Evolutionary conservation across 1,140 invertebrate genomes (phyloP).

Genomic region (Diorhabda sublineata): DNA sequence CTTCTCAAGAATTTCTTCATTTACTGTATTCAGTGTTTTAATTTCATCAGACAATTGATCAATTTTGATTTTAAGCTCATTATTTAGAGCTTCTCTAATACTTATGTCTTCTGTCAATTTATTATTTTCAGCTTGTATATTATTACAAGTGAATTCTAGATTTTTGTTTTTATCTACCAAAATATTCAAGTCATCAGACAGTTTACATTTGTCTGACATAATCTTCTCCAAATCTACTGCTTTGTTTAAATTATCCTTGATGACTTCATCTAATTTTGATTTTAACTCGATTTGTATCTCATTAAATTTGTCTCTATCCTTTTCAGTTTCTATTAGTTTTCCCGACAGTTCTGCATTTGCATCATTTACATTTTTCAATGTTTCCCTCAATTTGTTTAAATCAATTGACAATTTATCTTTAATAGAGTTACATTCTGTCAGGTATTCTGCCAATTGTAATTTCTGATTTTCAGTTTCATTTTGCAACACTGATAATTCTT

Average conservation of each 20-base stretch:
- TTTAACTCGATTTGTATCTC: background rate
- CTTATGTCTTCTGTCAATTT: background rate
- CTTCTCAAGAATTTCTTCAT: constrained; percentile 22
- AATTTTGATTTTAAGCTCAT: no score
- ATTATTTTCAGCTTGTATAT: background rate
- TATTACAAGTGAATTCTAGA: background rate
- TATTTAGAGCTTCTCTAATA: background rate
- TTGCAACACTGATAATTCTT: no score
- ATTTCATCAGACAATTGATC: background rate
- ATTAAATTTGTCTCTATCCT: background rate
- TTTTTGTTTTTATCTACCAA: background rate
- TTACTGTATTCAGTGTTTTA: background rate
- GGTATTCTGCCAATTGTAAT: no score
- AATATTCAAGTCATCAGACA: background rate
- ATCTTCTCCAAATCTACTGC: constrained; percentile 1
- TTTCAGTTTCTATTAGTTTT: background rate
- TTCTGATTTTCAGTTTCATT: no score
- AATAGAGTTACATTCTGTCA: no score
- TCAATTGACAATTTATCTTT: no score
- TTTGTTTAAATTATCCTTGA: background rate
- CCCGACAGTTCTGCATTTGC: background rate
- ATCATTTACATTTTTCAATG: background rate
- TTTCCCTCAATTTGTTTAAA: no score
- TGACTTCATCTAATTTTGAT: background rate
- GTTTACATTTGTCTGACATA: background rate